These are phyloP conservation scores for Macquaria ambigua DNA, from an alignment of 2,113 vertebrate species.

Conservation along the genomic window DNA sequence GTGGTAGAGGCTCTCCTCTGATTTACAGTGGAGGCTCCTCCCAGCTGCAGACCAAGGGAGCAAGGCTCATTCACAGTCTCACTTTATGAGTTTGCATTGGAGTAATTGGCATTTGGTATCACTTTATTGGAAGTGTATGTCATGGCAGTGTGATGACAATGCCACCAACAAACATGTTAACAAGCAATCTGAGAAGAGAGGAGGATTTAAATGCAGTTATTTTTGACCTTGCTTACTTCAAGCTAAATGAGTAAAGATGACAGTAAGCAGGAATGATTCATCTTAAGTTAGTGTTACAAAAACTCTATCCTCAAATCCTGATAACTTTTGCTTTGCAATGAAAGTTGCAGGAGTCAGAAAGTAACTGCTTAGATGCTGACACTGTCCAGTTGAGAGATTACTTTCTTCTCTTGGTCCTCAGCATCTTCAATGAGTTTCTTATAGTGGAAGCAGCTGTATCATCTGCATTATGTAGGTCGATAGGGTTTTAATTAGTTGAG, in stretches of 20 bases:
- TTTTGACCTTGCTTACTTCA: not conserved
- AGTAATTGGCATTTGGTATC: slow-evolving; percentile 67
- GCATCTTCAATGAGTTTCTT: not conserved
- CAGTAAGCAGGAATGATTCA: not conserved
- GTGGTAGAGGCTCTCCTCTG: slow-evolving; percentile 55
- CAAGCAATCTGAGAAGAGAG: slow-evolving; percentile 17
- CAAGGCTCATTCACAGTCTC: slow-evolving; percentile 36
- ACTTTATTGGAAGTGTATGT: slow-evolving; percentile 44
- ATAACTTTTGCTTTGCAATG: not conserved
- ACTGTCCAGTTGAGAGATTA: not conserved
- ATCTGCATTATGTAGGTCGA: not conserved
- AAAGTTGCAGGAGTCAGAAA: not conserved
- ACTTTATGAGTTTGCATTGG: slow-evolving; percentile 64
- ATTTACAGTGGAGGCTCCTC: slow-evolving; percentile 69
- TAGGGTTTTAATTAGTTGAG: not conserved
- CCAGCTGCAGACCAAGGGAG: slow-evolving; percentile 33
- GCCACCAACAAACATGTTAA: slow-evolving; percentile 39
- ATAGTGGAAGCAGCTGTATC: not conserved
- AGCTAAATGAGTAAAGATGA: not conserved
- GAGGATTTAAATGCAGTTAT: not conserved
- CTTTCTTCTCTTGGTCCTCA: no score
- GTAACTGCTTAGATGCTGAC: not conserved
- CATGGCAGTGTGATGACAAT: slow-evolving; percentile 31
- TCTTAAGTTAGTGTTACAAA: not conserved
- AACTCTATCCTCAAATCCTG: not conserved